Evolutionary conservation across 1,140 invertebrate species (phyloP).

Genomic region (Drosophila repleta): DNA sequence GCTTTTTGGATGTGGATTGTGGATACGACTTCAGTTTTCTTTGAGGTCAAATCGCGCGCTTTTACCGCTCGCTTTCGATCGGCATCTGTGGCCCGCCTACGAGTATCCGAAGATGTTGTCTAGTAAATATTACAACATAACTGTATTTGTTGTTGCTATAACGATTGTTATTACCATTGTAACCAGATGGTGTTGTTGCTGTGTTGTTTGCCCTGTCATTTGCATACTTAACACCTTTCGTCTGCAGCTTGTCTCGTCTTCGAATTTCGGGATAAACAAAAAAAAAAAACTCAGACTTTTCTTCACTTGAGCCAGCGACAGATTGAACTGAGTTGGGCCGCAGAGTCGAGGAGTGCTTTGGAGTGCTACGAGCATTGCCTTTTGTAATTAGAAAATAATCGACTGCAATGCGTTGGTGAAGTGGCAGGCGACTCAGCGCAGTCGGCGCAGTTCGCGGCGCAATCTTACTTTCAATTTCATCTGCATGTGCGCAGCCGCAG

Average conservation of each 20-base stretch:
- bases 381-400: conserved; percentile 69
- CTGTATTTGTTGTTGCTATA: conserved; percentile 30
- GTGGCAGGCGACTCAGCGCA: conserved; percentile 11
- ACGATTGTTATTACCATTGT: conserved; percentile 17
- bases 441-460: background rate
- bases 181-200: conserved; percentile 20
- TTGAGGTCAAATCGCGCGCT: conserved; percentile 58
- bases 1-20: conserved; percentile 46
- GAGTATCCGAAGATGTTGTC: conserved; percentile 11
- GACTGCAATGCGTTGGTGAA: conserved; percentile 43
- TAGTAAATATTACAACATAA: conserved; percentile 66
- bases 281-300: no score
- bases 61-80: conserved; percentile 52
- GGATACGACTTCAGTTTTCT: conserved; percentile 52
- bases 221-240: conserved; percentile 62
- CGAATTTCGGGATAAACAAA: conserved; percentile 38
- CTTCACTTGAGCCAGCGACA: conserved; percentile 37
- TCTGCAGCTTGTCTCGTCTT: conserved; percentile 3
- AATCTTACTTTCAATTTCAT: conserved; percentile 63
- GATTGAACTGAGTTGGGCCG: conserved; percentile 13
- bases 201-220: conserved; percentile 51
- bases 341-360: conserved; percentile 7
- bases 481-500: conserved; percentile 37
- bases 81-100: conserved; percentile 36
- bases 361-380: conserved; percentile 32